A percentile compares a stretch with the other conserved stretches of the same genome.
phyloP scores from a whole-genome alignment of 2,797 vertebrate genomes.

The Aldrovandia affinis region DNA sequence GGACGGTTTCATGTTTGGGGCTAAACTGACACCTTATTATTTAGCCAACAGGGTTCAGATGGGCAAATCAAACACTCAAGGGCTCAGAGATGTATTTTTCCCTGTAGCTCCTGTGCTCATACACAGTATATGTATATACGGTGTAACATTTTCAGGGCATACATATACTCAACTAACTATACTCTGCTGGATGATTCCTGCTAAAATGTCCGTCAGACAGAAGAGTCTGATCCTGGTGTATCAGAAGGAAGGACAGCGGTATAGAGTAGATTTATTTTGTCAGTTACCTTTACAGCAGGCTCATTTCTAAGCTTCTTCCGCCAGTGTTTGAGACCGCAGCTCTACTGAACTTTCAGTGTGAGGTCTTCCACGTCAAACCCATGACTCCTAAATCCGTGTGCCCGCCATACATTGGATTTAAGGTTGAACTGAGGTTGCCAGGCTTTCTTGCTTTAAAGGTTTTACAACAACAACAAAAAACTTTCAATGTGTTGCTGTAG shows the following conservation, averaged over 20 bases:
- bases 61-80: background rate
- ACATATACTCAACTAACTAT: background rate
- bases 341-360: constrained; percentile 8
- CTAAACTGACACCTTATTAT: constrained; percentile 15
- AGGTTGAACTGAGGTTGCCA: constrained; percentile 2
- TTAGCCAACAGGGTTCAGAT: constrained; percentile 4
- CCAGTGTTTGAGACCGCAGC: background rate
- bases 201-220: background rate
- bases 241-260: background rate
- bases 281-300: background rate
- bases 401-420: background rate
- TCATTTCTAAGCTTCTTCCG: background rate
- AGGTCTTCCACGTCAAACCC: constrained; percentile 1
- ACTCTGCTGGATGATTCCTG: background rate
- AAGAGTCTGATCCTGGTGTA: background rate
- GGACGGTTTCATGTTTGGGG: background rate
- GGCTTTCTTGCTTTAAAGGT: background rate
- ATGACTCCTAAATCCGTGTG: constrained; percentile 9
- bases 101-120: background rate
- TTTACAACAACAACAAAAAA: no score
- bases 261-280: background rate
- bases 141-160: background rate
- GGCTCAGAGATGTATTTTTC: background rate
- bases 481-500: no score
- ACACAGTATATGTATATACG: background rate